Base-by-base conservation (phyloP, 2,113 vertebrate genomes). In the Chloropsis hardwickii region DNA sequence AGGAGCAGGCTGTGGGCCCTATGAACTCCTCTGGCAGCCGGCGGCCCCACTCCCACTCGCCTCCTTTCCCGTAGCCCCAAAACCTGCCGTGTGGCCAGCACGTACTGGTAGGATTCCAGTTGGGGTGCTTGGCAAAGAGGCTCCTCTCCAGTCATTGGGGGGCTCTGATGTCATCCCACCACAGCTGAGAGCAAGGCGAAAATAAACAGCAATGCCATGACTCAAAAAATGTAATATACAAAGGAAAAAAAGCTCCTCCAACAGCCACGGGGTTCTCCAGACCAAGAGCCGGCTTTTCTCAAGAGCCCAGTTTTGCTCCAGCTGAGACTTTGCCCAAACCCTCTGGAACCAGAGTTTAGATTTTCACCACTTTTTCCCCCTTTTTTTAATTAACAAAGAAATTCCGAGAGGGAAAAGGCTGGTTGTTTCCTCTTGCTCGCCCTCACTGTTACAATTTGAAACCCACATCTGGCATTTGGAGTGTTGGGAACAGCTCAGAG, bases 1-100 rank as follows among this genome's bases (percentile, higher is more conserved):
- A 97, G 92, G 17, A 93, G 91, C 80, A 72, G 47, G 91, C 88
- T 94, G 94, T 91, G 95, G 95, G 95, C 88, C 61, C 5, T 44
- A 35, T 11, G 91, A 93, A 60, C 88, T 67, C 29, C 53, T 50
- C 92, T 96, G 94, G 95, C 96, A 96, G 94, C 56, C 0, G 3
- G 64, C 51, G 4, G 80, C 84, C 88, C 82, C 72, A 39, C 82
- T 93, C 95, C 95, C 76, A 92, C 95, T 94, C 16, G 2, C 44
- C 88, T 81, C 31, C 64, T 91, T 95, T 84, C 82, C 64, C 86
- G 51, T 54, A 88, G 86, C 91, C 72, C 79, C 86, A 19, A 76
- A 95, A n/a, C 42, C 80, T 60, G 3, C 10, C 90, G 10, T 62
- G 81, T 42, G 94, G 61, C 76, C 27, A 1, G 81, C 35, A 0